Conservation (phyloP, 2,797 vertebrate species). For the Triplophysa bombifrons region DNA sequence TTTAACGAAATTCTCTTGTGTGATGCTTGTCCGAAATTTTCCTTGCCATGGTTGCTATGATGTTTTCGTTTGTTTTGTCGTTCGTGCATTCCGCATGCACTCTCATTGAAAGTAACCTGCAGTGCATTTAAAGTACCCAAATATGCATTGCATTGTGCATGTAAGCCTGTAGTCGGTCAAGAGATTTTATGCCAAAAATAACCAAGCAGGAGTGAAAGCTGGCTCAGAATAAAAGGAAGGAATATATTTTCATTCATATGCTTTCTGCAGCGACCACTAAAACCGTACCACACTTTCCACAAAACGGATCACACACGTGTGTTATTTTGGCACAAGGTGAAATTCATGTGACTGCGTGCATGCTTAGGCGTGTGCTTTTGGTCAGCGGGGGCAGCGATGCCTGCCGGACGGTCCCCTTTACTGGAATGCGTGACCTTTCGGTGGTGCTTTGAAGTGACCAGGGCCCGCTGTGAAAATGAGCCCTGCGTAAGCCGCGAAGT, state of each 20-base stretch:
- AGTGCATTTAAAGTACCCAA: neutral
- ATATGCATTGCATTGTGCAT: neutral
- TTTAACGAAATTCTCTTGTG: neutral
- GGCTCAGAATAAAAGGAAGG: constrained; percentile 19
- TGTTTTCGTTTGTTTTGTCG: neutral
- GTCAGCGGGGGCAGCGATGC: constrained; percentile 60
- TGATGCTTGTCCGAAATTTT: no score
- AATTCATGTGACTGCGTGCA: constrained; percentile 17
- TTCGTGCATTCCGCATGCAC: no score
- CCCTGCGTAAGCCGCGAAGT: constrained; percentile 73
- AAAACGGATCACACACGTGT: constrained; percentile 17
- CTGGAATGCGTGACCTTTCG: constrained; percentile 91
- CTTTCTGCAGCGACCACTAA: neutral
- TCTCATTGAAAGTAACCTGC: no score
- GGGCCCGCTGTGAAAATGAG: constrained; percentile 84
- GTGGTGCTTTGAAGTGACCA: constrained; percentile 88
- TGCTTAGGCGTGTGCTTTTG: constrained; percentile 32
- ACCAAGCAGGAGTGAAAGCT: neutral
- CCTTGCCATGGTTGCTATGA: neutral
- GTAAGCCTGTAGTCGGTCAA: neutral
- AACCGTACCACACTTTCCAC: neutral
- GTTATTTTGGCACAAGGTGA: constrained; percentile 38
- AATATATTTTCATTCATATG: constrained; percentile 38
- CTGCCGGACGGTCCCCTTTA: constrained; percentile 78
- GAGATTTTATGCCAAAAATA: constrained; percentile 33